A percentile compares a stretch with the other conserved stretches of the same genome.
Conservation (phyloP, 2,888 invertebrate genomes). For the Melieria omissa region DNA sequence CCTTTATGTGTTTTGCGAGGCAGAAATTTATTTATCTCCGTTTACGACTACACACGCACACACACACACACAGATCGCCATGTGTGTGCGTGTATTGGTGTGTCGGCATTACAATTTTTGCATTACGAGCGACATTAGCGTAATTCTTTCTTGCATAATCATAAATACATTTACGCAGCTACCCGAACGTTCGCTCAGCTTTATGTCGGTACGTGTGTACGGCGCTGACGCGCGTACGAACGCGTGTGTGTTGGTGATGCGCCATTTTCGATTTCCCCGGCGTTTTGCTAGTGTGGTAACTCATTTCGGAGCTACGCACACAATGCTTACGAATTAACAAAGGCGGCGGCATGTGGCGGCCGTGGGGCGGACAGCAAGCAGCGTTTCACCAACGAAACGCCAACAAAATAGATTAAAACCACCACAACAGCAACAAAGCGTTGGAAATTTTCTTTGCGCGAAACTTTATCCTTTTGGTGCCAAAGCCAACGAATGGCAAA, state of each 20-base stretch:
- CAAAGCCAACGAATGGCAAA: too few relatives aligned
- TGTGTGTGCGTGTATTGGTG: slow-evolving; percentile 39
- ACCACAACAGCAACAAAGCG: slow-evolving; percentile 2
- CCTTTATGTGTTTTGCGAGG: slow-evolving; percentile 56
- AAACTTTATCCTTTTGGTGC: slow-evolving; percentile 17
- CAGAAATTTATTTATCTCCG: slow-evolving; percentile 28
- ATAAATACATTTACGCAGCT: slow-evolving; percentile 58
- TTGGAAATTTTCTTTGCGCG: background rate
- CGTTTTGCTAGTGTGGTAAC: slow-evolving; percentile 39
- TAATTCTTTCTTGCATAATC: slow-evolving; percentile 62
- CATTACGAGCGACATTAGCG: slow-evolving; percentile 55
- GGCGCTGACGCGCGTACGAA: background rate
- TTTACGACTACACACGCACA: slow-evolving; percentile 30
- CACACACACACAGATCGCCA: slow-evolving; percentile 50
- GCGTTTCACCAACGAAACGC: too few relatives aligned
- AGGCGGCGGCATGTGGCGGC: background rate
- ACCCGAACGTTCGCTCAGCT: slow-evolving; percentile 54
- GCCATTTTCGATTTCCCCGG: background rate
- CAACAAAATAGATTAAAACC: too few relatives aligned
- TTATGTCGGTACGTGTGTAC: slow-evolving; percentile 32
- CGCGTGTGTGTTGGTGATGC: background rate
- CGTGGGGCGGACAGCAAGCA: too few relatives aligned
- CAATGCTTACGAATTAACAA: slow-evolving; percentile 47
- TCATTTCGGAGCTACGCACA: slow-evolving; percentile 44
- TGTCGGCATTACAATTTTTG: slow-evolving; percentile 49